Evolutionary conservation across 1,140 invertebrate genomes (phyloP), one percentile per base, ranked within the genome.

Genomic region (Nilaparvata lugens): DNA sequence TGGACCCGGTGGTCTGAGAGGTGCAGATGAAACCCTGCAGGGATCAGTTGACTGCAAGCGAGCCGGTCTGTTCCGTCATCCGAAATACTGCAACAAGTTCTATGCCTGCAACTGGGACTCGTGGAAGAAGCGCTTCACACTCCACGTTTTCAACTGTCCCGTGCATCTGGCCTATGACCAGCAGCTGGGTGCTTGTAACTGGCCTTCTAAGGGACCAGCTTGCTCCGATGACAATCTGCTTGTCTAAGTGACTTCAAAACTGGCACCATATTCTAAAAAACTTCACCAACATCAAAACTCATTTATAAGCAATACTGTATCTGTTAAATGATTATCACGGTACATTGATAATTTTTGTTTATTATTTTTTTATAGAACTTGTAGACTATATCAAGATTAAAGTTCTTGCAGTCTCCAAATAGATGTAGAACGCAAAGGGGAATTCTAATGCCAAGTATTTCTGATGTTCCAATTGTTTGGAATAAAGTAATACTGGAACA

Each of bases 51-150:
- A 87, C 24, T 92, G 89, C 68, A 82, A 87, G 61, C 77, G 88
- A 67, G 80, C 87, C 5, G 89, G 89, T 67, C 77, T 92, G 0
- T 92, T 92, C 76, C 78, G 88, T 68, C 88, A 91, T 70, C 89
- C 89, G 0, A 84, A 84, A 56, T 80, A 86, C 60, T 91, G 89
- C 68, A 88, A 89, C 67, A 89, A 91, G 69, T 92, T 91, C 75
- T 92, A 91, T 67, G 82, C 87, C 31, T 92, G 89, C 69, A 82
- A 86, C 68, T 92, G 86, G 86, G 89, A 92, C 68, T 81, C 84
- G 61, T 86, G 82, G 72, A 86, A 90, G 63, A 83, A 89, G 62
- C 81, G 80, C 63, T 92, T 84, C 70, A 89, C 87, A 4, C 76
- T 91, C 4, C 85, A 89, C 66, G 78, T 87, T 1, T 88, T 91